Evolutionary conservation across 1,140 invertebrate genomes (phyloP), one percentile per base, ranked within the genome.

Genomic region (Luehdorfia chinensis): DNA sequence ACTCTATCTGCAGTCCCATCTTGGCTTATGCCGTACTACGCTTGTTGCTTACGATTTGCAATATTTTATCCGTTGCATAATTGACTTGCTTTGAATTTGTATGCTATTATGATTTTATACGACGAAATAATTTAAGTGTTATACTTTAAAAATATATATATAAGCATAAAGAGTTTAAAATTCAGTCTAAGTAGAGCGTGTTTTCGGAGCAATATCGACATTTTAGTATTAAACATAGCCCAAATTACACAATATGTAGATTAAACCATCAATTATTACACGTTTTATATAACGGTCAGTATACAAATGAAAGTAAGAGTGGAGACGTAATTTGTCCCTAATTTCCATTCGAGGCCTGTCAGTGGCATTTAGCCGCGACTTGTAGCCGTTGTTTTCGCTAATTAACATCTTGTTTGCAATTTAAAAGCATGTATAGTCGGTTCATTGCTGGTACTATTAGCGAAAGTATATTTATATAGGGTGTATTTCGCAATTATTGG

Each of bases 361-460:
- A 49, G 66, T 83, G 75, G 66, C 74, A 76, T 84, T 84, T 84
- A 74, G 46, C 62, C 47, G 64, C 59, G 45, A 64, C 62, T 85
- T 75, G 77, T 74, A 75, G 70, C 62, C 47, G 66, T 65, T 79
- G 77, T 83, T 83, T 75, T 79, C 75, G 59, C 81, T 85, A 85
- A 85, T 83, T 85, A 85, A 77, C 77, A 85, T 83, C 72, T 83
- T 67, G 78, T 85, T 85, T 83, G 77, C 75, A 85, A 85, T 85
- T 85, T 81, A 81, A 79, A 81, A 76, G 56, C 53, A 55, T 72
- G 61, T 64, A 57, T 41, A 47, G 53, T 59, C 51, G 23, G 59
- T 61, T 39, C 33, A 39, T 28, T 50, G 56, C 55, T 37, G 39
- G 43, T 58, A 59, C 62, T 57, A 61, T 51, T 59, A 60, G 67